These are phyloP conservation scores for Acipenser transmontanus DNA, from an alignment of 2,797 vertebrate species.

Conservation along the genomic window DNA sequence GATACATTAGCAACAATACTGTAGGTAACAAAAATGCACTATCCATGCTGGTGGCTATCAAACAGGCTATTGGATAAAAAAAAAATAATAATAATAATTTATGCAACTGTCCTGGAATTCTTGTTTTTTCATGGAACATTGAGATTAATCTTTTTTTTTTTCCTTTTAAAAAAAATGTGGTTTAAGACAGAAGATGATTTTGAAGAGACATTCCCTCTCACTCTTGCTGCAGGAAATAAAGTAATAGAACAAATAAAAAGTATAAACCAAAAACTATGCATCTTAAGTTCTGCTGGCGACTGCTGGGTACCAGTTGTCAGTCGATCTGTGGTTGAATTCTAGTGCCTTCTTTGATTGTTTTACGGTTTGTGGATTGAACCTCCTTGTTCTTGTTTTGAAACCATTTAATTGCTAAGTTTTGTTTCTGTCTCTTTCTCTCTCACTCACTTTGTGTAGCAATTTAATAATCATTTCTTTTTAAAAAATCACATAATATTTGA, in stretches of 20 bases:
- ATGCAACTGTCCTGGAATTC: background rate
- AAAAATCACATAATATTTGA: too few species aligned
- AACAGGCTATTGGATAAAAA: slow-evolving; percentile 8
- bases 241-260: slow-evolving; percentile 15
- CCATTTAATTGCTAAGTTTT: background rate
- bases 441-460: background rate
- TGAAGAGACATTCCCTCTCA: slow-evolving; percentile 28
- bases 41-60: slow-evolving; percentile 9
- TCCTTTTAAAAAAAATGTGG: slow-evolving; percentile 14
- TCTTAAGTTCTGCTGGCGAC: slow-evolving; percentile 53
- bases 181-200: slow-evolving; percentile 32
- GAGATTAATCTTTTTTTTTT: slow-evolving; percentile 17
- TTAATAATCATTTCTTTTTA: too few species aligned
- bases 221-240: slow-evolving; percentile 8
- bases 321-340: slow-evolving; percentile 27
- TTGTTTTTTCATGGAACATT: slow-evolving; percentile 18
- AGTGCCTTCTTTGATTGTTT: slow-evolving; percentile 18
- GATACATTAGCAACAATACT: too few species aligned
- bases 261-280: slow-evolving; percentile 44
- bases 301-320: slow-evolving; percentile 63
- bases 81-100: slow-evolving; percentile 8
- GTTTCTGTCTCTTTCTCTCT: slow-evolving; percentile 48
- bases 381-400: slow-evolving; percentile 20
- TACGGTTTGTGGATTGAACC: background rate
- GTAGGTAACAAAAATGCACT: slow-evolving; percentile 5